Conservation (phyloP, 2,113 vertebrate genomes). For the Nesogale talazaci region DNA sequence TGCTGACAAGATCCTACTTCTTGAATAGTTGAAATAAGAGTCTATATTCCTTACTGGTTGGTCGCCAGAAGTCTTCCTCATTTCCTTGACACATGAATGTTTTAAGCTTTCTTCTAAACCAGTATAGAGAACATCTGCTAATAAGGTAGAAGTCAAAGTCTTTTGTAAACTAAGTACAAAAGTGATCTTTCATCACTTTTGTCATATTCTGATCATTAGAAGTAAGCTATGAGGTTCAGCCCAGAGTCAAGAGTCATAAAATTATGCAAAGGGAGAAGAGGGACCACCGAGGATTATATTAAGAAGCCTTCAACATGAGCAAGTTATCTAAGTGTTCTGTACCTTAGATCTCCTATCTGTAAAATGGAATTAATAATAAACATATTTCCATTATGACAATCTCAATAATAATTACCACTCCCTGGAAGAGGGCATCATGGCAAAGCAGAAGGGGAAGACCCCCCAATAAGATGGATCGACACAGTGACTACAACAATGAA, state of each 20-base stretch:
- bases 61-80: neutral
- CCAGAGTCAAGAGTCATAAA: neutral
- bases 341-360: neutral
- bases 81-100: neutral
- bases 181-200: neutral
- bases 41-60: neutral
- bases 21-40: neutral
- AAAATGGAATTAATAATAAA: neutral
- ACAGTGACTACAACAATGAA: too few relatives aligned
- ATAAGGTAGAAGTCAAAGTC: neutral
- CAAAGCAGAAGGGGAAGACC: too few relatives aligned
- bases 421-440: too few relatives aligned
- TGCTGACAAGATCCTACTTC: neutral
- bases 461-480: too few relatives aligned
- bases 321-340: neutral
- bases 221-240: neutral
- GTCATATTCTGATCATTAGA: neutral
- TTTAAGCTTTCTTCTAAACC: neutral
- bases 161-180: neutral
- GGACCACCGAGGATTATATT: neutral
- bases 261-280: neutral
- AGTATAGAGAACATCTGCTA: neutral
- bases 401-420: neutral
- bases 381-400: neutral
- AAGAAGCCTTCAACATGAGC: neutral